Evolutionary conservation across 2,888 invertebrate genomes (phyloP), one percentile per base, ranked within the genome.

Genomic region (Drosophila incognita): DNA sequence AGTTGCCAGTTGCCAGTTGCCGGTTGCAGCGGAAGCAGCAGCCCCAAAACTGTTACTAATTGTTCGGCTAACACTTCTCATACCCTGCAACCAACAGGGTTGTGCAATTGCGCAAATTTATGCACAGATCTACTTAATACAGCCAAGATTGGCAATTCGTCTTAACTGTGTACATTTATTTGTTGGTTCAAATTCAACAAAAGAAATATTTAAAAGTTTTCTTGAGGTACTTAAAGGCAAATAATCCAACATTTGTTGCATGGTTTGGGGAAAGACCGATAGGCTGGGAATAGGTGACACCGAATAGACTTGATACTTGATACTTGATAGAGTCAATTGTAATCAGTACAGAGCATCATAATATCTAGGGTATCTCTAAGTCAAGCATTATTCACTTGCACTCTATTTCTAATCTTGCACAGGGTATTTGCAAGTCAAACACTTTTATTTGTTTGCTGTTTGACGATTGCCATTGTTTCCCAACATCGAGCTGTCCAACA

Each of bases 31-130:
- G 63, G 76, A 53, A 72, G 62, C 80, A 61, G 36, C 51, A 52
- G 57, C 79, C 76, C 62, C 66, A 72, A 80, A 76, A 69, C 72
- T 67, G 60, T 62, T 69, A 38, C 51, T 48, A 53, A 61, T 64
- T 58, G 71, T 53, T 53, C 33, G 46, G n/a, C 52, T 57, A 57
- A 69, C 61, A 49, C 61, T 56, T 66, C 56, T 21, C 31, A 60
- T 67, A 57, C 74, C 62, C 67, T 53, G 48, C 27, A 56, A 11
- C 24, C n/a, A 31, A n/a, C 51, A 31, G n/a, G 6, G n/a, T 51
- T 51, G 51, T n/a, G 51, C 51, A 51, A 51, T 29, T 51, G 51
- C 15, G 6, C 46, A 54, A 15, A 36, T 24, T n/a, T 18, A 18
- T 46, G 46, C 46, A 15, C 13, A 15, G 7, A 46, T 7, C 0